Percentiles rank a stretch among this genome's conserved stretches.
These are phyloP conservation scores for Amblyjoppa proteus DNA, from an alignment of 2,888 invertebrate species.

Conservation along the genomic window DNA sequence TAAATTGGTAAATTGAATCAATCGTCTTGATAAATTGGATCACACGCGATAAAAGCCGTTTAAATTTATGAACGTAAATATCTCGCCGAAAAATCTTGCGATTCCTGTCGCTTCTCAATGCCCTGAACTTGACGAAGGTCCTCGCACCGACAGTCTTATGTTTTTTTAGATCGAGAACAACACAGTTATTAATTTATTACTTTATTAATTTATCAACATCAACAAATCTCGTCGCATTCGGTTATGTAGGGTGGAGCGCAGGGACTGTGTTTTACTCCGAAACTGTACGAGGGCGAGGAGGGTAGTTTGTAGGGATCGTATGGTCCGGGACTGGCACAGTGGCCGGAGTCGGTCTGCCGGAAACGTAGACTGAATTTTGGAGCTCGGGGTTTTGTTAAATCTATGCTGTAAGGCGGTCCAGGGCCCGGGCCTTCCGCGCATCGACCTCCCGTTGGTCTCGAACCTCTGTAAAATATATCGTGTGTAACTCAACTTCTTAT, in stretches of 20 bases:
- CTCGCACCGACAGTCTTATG: conserved; percentile 57
- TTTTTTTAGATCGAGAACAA: conserved; percentile 13
- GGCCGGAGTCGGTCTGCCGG: conserved; percentile 82
- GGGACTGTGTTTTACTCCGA: conserved; percentile 87
- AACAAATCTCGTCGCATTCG: conserved; percentile 77
- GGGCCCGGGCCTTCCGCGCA: conserved; percentile 70
- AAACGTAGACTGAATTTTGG: conserved; percentile 85
- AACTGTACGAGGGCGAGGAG: conserved; percentile 86
- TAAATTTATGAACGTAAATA: conserved; percentile 59
- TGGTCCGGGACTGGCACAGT: conserved; percentile 86
- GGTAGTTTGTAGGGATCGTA: conserved; percentile 85
- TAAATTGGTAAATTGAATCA: conserved; percentile 36
- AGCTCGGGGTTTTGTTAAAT: conserved; percentile 75
- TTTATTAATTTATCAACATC: conserved; percentile 62
- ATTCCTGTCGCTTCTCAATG: conserved; percentile 62
- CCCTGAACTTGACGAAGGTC: conserved; percentile 70
- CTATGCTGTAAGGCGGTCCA: conserved; percentile 47
- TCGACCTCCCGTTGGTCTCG: conserved; percentile 37
- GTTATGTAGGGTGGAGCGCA: conserved; percentile 87
- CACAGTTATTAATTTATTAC: neutral
- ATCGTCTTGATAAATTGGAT: conserved; percentile 47
- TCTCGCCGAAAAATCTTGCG: conserved; percentile 64
- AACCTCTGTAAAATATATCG: conserved; percentile 42
- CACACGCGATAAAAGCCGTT: conserved; percentile 39
- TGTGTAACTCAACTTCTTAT: neutral